phyloP scores from a whole-genome alignment of 53 echinoderm and acorn worm species.

The Hippasteria phrygiana region DNA sequence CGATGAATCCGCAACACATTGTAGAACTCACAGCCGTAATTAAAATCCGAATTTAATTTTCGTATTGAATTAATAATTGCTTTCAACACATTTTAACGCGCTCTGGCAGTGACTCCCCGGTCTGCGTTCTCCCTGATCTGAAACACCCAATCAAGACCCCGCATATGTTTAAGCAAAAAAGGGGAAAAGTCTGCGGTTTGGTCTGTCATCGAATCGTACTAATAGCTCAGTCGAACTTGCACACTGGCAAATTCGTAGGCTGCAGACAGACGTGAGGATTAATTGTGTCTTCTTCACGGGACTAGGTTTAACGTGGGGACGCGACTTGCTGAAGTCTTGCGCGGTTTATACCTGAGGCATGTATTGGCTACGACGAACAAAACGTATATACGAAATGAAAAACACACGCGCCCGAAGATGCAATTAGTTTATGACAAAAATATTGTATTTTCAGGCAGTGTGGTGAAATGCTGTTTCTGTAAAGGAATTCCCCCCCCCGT shows the following conservation, averaged over 20 bases:
- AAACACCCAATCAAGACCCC: slow-evolving; percentile 52
- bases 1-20: background rate
- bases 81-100: slow-evolving; percentile 32
- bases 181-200: background rate
- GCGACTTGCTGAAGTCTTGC: background rate
- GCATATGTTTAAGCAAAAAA: background rate
- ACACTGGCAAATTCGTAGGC: slow-evolving; percentile 37
- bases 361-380: slow-evolving; percentile 2
- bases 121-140: background rate
- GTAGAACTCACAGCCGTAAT: background rate
- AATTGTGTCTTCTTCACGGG: slow-evolving; percentile 40
- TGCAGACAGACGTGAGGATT: slow-evolving; percentile 53
- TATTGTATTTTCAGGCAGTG: background rate
- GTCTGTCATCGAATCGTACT: slow-evolving; percentile 58
- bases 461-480: background rate
- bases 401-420: slow-evolving; percentile 21
- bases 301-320: slow-evolving; percentile 2
- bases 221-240: slow-evolving; percentile 59
- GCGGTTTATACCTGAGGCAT: background rate
- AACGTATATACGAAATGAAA: slow-evolving; percentile 31
- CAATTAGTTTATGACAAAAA: slow-evolving; percentile 10
- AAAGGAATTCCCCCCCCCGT: too few species aligned
- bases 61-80: slow-evolving; percentile 53
- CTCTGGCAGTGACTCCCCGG: slow-evolving; percentile 1
- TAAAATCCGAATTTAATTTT: slow-evolving; percentile 47